A percentile compares a stretch with the other conserved stretches of the same genome.
Evolutionary conservation across 1,140 invertebrate species (phyloP).

Genomic region (Pogonomyrmex barbatus): DNA sequence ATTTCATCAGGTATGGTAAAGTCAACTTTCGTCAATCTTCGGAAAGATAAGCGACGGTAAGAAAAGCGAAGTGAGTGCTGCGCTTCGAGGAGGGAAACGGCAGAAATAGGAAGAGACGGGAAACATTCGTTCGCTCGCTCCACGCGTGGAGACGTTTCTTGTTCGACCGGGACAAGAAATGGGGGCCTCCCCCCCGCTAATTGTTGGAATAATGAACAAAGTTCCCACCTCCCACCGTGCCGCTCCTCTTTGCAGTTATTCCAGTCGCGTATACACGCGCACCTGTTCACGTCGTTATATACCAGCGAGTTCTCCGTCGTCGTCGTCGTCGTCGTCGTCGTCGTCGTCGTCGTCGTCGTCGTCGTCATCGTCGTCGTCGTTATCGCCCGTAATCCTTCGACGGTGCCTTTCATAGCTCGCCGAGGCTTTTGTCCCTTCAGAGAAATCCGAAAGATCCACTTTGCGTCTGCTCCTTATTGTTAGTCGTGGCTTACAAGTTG

Average conservation of each 20-base stretch:
- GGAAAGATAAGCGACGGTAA: slow-evolving; percentile 47
- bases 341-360: slow-evolving; percentile 39
- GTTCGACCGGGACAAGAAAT: slow-evolving; percentile 76
- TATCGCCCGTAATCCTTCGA: slow-evolving; percentile 60
- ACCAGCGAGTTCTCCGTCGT: slow-evolving; percentile 39
- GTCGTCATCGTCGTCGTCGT: slow-evolving; percentile 62
- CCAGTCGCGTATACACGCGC: slow-evolving; percentile 61
- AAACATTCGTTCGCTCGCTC: not conserved
- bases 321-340: slow-evolving; percentile 47
- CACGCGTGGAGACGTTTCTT: slow-evolving; percentile 31
- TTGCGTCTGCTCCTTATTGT: slow-evolving; percentile 48
- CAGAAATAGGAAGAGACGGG: not conserved
- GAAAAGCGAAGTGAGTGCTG: slow-evolving; percentile 6
- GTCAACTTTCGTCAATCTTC: slow-evolving; percentile 47
- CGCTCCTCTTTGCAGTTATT: slow-evolving; percentile 66
- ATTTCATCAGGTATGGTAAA: not conserved
- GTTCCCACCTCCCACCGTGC: slow-evolving; percentile 61
- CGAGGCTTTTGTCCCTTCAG: slow-evolving; percentile 65
- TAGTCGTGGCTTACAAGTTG: slow-evolving; percentile 48
- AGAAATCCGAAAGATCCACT: slow-evolving; percentile 67
- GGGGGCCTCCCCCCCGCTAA: slow-evolving; percentile 74
- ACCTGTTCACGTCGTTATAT: slow-evolving; percentile 66
- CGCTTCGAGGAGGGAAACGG: slow-evolving; percentile 22
- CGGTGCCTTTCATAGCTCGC: slow-evolving; percentile 53
- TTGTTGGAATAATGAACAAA: slow-evolving; percentile 83